These are phyloP conservation scores for Artemia sinica DNA, from an alignment of 2,888 invertebrate species.

Conservation along the genomic window DNA sequence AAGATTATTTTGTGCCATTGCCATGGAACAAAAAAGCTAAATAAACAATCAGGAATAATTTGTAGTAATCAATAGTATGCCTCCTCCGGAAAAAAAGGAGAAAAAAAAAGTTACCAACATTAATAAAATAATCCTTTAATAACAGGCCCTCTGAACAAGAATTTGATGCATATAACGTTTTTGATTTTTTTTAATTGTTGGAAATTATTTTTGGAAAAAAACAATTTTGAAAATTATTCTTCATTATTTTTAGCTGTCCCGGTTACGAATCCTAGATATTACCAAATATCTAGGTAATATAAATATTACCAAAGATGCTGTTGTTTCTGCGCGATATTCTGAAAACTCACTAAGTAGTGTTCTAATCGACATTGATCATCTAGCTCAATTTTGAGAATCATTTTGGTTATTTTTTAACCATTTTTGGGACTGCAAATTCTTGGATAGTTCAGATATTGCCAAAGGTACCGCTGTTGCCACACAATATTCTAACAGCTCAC, in stretches of 20 bases:
- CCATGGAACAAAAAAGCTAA: too few relatives aligned
- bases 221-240: background rate
- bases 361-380: conserved; percentile 41
- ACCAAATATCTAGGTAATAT: conserved; percentile 50
- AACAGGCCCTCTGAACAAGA: too few relatives aligned
- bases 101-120: too few relatives aligned
- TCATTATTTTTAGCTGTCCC: conserved; percentile 44
- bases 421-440: conserved; percentile 68
- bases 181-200: too few relatives aligned
- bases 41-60: too few relatives aligned
- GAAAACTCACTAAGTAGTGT: background rate
- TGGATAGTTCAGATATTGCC: conserved; percentile 72
- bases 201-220: too few relatives aligned
- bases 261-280: conserved; percentile 50
- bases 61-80: too few relatives aligned
- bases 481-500: conserved; percentile 72
- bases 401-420: conserved; percentile 40
- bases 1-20: too few relatives aligned
- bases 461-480: conserved; percentile 74
- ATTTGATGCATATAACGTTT: too few relatives aligned
- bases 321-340: too few relatives aligned
- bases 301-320: conserved; percentile 39
- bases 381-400: background rate
- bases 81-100: too few relatives aligned
- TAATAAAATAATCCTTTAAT: too few relatives aligned